phyloP scores from a whole-genome alignment of 1,140 invertebrate species.

The Drosophila malerkotliana region DNA sequence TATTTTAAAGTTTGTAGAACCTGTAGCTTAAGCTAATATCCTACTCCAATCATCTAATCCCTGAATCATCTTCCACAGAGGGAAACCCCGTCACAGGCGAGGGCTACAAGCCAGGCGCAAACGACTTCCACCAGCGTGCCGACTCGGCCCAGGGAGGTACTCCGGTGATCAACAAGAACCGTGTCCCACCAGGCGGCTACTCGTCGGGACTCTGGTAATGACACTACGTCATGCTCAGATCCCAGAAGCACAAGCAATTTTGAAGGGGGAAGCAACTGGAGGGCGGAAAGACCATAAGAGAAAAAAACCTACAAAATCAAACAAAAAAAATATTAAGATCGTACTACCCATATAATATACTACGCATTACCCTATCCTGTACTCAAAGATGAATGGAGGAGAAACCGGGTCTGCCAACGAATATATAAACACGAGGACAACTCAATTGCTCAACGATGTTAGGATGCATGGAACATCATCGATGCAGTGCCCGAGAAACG shows the following conservation, averaged over 20 bases:
- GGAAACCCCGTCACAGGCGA: constrained; percentile 85
- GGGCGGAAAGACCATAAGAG: constrained; percentile 36
- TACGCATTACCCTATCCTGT: constrained; percentile 31
- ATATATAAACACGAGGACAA: constrained; percentile 16
- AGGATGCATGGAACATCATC: constrained; percentile 1
- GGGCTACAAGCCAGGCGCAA: constrained; percentile 81
- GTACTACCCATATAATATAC: constrained; percentile 40
- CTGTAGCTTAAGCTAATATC: neutral
- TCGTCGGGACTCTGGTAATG: constrained; percentile 85
- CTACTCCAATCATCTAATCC: neutral
- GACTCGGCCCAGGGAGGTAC: constrained; percentile 63
- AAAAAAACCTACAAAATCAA: constrained; percentile 26
- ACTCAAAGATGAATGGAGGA: constrained; percentile 2
- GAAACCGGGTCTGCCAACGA: constrained; percentile 24
- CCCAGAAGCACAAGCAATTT: constrained; percentile 39
- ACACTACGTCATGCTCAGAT: constrained; percentile 15
- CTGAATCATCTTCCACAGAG: constrained; percentile 68
- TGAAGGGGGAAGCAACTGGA: constrained; percentile 9
- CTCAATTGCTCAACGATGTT: constrained; percentile 33
- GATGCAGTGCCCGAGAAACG: constrained; percentile 32
- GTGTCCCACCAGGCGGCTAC: constrained; percentile 85
- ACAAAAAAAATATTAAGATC: constrained; percentile 29
- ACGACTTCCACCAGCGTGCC: constrained; percentile 53
- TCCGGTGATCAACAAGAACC: constrained; percentile 83
- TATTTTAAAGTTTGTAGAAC: neutral